Evolutionary conservation across 2,797 vertebrate species (phyloP).

Genomic region (Podarcis siculus): DNA sequence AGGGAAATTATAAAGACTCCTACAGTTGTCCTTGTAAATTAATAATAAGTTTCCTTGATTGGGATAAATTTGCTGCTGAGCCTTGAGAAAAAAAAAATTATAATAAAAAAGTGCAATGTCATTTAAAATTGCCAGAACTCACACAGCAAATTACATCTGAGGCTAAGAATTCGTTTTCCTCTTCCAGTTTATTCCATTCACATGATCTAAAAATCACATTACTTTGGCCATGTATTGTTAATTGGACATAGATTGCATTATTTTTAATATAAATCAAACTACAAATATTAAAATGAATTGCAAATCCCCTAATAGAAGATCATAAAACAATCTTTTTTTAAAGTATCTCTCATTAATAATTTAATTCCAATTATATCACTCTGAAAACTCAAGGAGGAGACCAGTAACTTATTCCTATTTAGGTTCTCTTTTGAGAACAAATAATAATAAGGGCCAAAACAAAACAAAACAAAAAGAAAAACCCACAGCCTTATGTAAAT

Average conservation of each 20-base stretch:
- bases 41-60: conserved; percentile 86
- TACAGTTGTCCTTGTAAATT: conserved; percentile 87
- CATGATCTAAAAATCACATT: conserved; percentile 90
- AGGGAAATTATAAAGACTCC: conserved; percentile 84
- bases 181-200: conserved; percentile 85
- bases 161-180: conserved; percentile 83
- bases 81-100: conserved; percentile 73
- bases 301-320: conserved; percentile 91
- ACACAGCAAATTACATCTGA: conserved; percentile 87
- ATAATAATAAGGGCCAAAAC: conserved; percentile 42
- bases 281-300: conserved; percentile 94
- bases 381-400: conserved; percentile 80
- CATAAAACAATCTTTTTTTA: conserved; percentile 90
- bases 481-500: conserved; percentile 18
- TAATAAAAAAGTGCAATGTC: conserved; percentile 88
- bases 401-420: conserved; percentile 78
- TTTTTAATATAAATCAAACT: conserved; percentile 92
- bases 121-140: conserved; percentile 88
- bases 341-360: conserved; percentile 92
- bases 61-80: conserved; percentile 87
- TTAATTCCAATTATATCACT: conserved; percentile 91
- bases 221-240: conserved; percentile 91
- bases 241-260: conserved; percentile 91
- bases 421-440: conserved; percentile 68
- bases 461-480: conserved; percentile 49